These are phyloP conservation scores for Scomber colias DNA, from an alignment of 2,113 vertebrate species.

Conservation along the genomic window DNA sequence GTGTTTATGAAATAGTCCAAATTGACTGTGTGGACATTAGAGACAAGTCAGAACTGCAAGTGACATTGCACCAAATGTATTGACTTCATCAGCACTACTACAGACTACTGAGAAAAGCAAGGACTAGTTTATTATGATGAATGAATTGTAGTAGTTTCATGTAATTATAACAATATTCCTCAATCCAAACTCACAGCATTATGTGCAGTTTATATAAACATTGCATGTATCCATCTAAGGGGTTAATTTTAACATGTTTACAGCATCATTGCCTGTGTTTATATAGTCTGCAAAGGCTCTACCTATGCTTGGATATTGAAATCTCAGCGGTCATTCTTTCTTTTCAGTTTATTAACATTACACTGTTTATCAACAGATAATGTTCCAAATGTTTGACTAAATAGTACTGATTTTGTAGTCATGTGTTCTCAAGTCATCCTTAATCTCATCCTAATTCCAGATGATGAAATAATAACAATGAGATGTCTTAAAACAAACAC, in stretches of 20 bases:
- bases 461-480: background rate
- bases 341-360: background rate
- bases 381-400: conserved; percentile 4
- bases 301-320: background rate
- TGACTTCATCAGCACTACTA: background rate
- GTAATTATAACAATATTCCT: background rate
- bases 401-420: background rate
- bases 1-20: conserved; percentile 71
- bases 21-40: background rate
- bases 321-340: background rate
- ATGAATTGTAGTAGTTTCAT: background rate
- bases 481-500: background rate
- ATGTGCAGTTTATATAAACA: background rate
- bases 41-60: conserved; percentile 2
- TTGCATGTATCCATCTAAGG: background rate
- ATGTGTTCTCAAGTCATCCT: background rate
- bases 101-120: background rate
- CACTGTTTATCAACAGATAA: background rate
- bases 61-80: background rate
- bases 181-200: background rate
- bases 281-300: background rate
- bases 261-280: background rate
- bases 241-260: too few relatives aligned
- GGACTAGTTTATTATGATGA: background rate
- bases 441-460: background rate